These are phyloP conservation scores for Etheostoma spectabile DNA, from an alignment of 2,113 vertebrate genomes.

Conservation along the genomic window DNA sequence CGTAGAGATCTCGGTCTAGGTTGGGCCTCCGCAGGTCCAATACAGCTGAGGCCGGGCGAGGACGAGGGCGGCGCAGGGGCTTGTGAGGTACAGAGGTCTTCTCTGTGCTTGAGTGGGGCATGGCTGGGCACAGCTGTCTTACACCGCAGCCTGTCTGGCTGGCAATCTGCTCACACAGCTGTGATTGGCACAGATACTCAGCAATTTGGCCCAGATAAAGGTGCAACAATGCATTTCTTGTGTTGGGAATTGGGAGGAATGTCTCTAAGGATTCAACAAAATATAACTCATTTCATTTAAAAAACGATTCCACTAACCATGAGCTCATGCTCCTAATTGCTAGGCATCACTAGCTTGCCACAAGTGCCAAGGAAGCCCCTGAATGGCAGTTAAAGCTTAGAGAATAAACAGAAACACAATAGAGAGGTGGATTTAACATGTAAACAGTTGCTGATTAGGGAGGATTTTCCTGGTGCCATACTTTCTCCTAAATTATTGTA, in stretches of 20 bases:
- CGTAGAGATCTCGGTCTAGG: slow-evolving; percentile 69
- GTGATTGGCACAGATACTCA: slow-evolving; percentile 81
- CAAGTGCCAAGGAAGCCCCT: slow-evolving; percentile 12
- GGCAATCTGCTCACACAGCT: slow-evolving; percentile 84
- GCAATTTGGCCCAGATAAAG: slow-evolving; percentile 70
- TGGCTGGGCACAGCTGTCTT: slow-evolving; percentile 59
- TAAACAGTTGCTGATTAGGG: slow-evolving; percentile 36
- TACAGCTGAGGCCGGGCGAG: slow-evolving; percentile 73
- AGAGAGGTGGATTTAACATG: slow-evolving; percentile 35
- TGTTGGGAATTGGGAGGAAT: slow-evolving; percentile 38
- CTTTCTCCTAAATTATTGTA: slow-evolving; percentile 19
- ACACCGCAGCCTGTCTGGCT: slow-evolving; percentile 72
- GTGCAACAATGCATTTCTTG: slow-evolving; percentile 71
- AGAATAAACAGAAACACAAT: slow-evolving; percentile 8
- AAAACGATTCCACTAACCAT: slow-evolving; percentile 7
- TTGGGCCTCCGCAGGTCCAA: slow-evolving; percentile 72
- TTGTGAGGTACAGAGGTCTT: slow-evolving; percentile 73
- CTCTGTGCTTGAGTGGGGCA: slow-evolving; percentile 75
- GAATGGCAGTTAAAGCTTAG: slow-evolving; percentile 22
- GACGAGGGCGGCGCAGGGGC: slow-evolving; percentile 52
- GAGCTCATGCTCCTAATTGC: slow-evolving; percentile 21
- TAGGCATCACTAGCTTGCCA: slow-evolving; percentile 19
- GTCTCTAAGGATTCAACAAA: slow-evolving; percentile 27
- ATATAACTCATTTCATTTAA: slow-evolving; percentile 21
- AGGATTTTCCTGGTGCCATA: slow-evolving; percentile 36